Evolutionary conservation across 2,888 invertebrate genomes (phyloP).

Genomic region (Nomada fucata): DNA sequence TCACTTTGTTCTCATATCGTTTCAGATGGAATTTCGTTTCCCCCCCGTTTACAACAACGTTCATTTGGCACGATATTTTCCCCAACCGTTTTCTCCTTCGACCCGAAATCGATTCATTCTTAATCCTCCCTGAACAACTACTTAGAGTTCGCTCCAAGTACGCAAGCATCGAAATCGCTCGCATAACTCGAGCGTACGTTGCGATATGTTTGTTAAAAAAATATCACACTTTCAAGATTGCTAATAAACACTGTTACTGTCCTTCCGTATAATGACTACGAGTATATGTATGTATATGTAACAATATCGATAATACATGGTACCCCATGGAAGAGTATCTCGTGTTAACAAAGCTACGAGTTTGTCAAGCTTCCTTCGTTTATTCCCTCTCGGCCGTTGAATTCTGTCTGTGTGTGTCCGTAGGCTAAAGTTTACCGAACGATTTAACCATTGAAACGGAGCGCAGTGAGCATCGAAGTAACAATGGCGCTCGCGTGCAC

Average conservation of each 20-base stretch:
- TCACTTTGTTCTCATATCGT: neutral
- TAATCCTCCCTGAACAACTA: slow-evolving; percentile 52
- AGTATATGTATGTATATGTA: slow-evolving; percentile 38
- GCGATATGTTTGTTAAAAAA: slow-evolving; percentile 71
- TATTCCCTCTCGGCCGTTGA: slow-evolving; percentile 41
- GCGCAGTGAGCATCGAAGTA: neutral
- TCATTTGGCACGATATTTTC: slow-evolving; percentile 23
- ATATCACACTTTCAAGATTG: slow-evolving; percentile 67
- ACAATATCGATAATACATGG: slow-evolving; percentile 60
- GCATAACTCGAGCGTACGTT: slow-evolving; percentile 44
- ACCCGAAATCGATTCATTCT: slow-evolving; percentile 25
- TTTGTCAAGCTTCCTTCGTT: slow-evolving; percentile 55
- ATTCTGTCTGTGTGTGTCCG: slow-evolving; percentile 45
- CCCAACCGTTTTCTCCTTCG: slow-evolving; percentile 3
- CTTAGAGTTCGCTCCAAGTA: slow-evolving; percentile 21
- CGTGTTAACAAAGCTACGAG: slow-evolving; percentile 66
- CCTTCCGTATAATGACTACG: slow-evolving; percentile 47
- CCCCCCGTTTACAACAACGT: neutral
- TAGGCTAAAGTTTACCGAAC: slow-evolving; percentile 20
- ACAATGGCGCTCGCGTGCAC: neutral
- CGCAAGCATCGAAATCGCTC: slow-evolving; percentile 46
- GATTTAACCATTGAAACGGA: slow-evolving; percentile 50
- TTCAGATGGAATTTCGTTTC: neutral
- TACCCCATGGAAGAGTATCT: slow-evolving; percentile 45
- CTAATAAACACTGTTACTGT: slow-evolving; percentile 57